Percentiles rank a stretch among this genome's conserved stretches.
Evolutionary conservation across 2,888 invertebrate species (phyloP).

Genomic region (Syrista parreyssii): DNA sequence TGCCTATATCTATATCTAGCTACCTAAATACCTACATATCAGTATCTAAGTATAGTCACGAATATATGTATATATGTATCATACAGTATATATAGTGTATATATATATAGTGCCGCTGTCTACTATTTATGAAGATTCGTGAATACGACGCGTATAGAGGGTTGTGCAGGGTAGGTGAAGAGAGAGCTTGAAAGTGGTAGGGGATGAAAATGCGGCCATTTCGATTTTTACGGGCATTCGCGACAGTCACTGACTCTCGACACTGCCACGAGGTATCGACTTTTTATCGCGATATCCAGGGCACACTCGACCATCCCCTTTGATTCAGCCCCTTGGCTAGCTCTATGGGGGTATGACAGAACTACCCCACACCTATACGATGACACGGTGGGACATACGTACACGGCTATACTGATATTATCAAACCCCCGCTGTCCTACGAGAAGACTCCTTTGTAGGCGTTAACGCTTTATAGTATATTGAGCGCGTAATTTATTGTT

Average conservation of each 20-base stretch:
- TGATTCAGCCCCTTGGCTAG: background rate
- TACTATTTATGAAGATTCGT: background rate
- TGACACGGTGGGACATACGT: background rate
- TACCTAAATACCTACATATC: background rate
- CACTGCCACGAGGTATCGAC: background rate
- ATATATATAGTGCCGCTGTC: background rate
- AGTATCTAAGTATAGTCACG: background rate
- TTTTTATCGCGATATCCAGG: background rate
- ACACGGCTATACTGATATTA: background rate
- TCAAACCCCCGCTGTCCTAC: background rate
- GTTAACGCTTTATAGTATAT: constrained; percentile 4
- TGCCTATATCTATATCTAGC: constrained; percentile 24
- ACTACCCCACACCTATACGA: background rate
- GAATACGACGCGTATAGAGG: background rate
- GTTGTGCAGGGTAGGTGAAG: background rate
- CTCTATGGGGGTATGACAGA: background rate
- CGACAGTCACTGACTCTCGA: background rate
- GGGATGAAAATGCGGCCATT: background rate
- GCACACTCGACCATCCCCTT: background rate
- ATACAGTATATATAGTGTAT: background rate
- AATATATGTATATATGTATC: background rate
- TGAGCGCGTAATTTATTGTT: constrained; percentile 9
- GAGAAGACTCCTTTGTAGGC: background rate
- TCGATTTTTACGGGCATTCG: background rate
- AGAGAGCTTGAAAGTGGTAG: background rate